Evolutionary conservation across 1,140 invertebrate species (phyloP), one percentile per base, ranked within the genome.

Genomic region (Drosophila cardini): DNA sequence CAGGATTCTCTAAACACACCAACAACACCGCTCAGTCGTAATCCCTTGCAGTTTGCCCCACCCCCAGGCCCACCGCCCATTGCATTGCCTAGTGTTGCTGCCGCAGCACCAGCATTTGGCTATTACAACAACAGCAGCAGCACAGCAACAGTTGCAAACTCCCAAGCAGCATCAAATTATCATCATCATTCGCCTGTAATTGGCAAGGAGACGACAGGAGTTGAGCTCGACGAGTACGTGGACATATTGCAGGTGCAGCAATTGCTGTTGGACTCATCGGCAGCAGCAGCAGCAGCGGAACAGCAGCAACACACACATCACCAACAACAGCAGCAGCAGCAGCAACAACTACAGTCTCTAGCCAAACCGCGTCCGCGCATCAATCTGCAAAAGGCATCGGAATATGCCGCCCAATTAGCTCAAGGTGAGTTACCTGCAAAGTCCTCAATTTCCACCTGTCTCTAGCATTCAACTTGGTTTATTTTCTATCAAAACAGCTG

Each of bases 201-300:
- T 13, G 62, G 26, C 52, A 52, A 72, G 26, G 55, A 70, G 0
- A 34, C 57, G 2, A 13, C 55, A 4, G 61, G 45, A 4, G 78
- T 64, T 9, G 86, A 86, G 16, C 73, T 90, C 11, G 93, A 94
- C 75, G 93, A 94, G 74, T 94, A 93, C 81, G 93, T 94, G 60
- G 93, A 94, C 73, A 94, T 94, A 34, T 76, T 93, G 50, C 93
- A 94, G 81, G 93, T 94, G 63, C 93, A 94, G 72, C 93, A 94
- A 72, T 63, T 93, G 36, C 76, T 94, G 4, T 71, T 94, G 55
- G 93, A 93, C 76, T 91, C 92, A 10, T 92, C 92, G 9, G 74
- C 80, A 1, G 79, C 83, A 4, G 78, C 82, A 1, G 78, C 77
- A 34, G 77, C 78, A 42, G 71, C 78, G 30, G 32, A 86, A 6